These are phyloP conservation scores for Alosa alosa DNA, from an alignment of 2,113 vertebrate species.

Conservation along the genomic window DNA sequence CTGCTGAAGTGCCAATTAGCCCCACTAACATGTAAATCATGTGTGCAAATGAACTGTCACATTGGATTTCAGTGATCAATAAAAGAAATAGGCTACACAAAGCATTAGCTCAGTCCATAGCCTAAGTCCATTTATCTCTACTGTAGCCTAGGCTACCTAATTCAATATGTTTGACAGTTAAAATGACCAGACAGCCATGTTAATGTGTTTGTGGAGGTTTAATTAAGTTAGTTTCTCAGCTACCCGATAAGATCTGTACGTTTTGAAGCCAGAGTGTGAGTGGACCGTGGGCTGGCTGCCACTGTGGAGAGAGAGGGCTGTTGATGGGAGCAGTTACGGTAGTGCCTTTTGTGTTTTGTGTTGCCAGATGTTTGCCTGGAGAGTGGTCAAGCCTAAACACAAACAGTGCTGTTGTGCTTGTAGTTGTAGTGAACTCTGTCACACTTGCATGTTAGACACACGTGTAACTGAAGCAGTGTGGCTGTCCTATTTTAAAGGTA, in stretches of 20 bases:
- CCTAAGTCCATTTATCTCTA: background rate
- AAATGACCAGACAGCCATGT: background rate
- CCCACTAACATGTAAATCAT: constrained; percentile 3
- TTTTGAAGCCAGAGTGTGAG: background rate
- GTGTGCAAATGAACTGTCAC: background rate
- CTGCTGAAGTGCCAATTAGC: background rate
- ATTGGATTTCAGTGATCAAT: background rate
- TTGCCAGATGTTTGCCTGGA: background rate
- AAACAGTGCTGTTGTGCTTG: background rate
- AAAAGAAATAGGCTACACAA: background rate
- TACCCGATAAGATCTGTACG: background rate
- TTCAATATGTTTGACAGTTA: background rate
- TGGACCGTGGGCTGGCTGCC: background rate
- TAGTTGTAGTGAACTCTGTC: background rate
- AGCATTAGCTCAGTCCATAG: background rate
- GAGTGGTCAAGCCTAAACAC: background rate
- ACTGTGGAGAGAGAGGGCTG: background rate
- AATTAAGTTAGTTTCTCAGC: constrained; percentile 7
- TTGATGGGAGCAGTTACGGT: background rate
- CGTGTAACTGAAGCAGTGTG: background rate
- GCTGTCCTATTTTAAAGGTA: background rate
- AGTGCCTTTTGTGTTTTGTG: constrained; percentile 1
- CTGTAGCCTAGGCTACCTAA: background rate
- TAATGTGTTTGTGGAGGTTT: background rate
- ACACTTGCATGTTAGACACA: background rate